These are phyloP conservation scores for Latrodectus hesperus DNA, from an alignment of 2,888 invertebrate genomes.

Conservation along the genomic window DNA sequence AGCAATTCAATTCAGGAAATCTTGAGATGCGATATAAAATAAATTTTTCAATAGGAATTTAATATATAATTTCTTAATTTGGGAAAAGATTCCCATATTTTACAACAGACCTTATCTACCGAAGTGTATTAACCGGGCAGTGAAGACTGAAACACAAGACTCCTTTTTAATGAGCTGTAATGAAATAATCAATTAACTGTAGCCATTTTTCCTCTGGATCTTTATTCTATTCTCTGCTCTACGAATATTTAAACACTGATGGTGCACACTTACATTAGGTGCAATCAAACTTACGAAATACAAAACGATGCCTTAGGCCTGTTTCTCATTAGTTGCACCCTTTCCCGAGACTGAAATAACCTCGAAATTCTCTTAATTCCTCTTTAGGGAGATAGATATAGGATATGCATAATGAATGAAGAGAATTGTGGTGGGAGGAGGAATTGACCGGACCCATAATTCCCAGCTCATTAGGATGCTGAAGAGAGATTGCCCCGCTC, in stretches of 20 bases:
- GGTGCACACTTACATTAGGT: background rate
- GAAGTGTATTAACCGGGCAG: too few species aligned
- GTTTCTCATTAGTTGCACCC: background rate
- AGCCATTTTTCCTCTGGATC: background rate
- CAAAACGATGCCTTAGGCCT: background rate
- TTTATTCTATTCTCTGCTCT: background rate
- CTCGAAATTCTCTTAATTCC: background rate
- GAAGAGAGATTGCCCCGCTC: background rate
- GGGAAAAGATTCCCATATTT: too few species aligned
- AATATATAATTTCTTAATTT: too few species aligned
- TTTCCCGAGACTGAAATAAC: conserved; percentile 1
- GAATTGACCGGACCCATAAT: conserved; percentile 7
- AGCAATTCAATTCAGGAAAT: too few species aligned
- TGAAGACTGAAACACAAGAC: too few species aligned
- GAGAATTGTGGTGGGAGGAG: background rate
- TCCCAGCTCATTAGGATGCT: conserved; percentile 25
- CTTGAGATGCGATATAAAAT: too few species aligned
- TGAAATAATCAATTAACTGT: background rate
- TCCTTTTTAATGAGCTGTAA: background rate
- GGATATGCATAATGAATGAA: conserved; percentile 61
- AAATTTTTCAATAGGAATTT: too few species aligned
- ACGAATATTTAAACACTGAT: background rate
- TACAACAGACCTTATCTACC: too few species aligned
- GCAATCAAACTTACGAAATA: background rate
- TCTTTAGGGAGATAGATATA: conserved; percentile 28